Evolutionary conservation across 2,797 vertebrate species (phyloP).

Genomic region (Taeniopygia guttata): DNA sequence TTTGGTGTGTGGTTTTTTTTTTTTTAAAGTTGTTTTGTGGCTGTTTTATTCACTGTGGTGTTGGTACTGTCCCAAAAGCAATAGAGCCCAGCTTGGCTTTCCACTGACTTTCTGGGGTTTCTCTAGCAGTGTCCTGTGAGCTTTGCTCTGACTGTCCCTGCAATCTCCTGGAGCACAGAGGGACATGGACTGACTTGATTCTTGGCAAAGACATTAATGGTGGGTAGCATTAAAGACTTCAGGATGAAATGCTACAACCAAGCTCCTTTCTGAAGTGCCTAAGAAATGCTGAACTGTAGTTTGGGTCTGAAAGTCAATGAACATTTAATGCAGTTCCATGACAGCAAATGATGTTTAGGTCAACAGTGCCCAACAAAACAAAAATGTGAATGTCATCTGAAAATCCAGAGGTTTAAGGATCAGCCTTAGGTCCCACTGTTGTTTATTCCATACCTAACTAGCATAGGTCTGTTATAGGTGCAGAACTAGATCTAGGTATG

Average conservation of each 20-base stretch:
- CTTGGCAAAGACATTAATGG: neutral
- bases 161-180: neutral
- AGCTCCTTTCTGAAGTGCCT: neutral
- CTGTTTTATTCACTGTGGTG: neutral
- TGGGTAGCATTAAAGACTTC: neutral
- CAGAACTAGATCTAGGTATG: neutral
- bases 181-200: neutral
- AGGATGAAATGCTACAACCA: neutral
- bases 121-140: neutral
- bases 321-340: neutral
- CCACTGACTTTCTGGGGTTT: neutral
- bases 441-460: neutral
- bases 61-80: neutral
- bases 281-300: neutral
- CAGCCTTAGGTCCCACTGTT: neutral
- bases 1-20: neutral
- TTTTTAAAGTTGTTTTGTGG: neutral
- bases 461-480: neutral
- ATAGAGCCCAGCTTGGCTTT: neutral
- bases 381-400: neutral
- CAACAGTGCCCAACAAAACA: neutral
- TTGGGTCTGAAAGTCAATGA: neutral
- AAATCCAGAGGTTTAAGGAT: neutral
- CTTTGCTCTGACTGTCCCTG: neutral
- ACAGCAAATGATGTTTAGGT: neutral